Evolutionary conservation across 2,797 vertebrate genomes (phyloP), one percentile per base, ranked within the genome.

Genomic region (Cyclura pinguis): DNA sequence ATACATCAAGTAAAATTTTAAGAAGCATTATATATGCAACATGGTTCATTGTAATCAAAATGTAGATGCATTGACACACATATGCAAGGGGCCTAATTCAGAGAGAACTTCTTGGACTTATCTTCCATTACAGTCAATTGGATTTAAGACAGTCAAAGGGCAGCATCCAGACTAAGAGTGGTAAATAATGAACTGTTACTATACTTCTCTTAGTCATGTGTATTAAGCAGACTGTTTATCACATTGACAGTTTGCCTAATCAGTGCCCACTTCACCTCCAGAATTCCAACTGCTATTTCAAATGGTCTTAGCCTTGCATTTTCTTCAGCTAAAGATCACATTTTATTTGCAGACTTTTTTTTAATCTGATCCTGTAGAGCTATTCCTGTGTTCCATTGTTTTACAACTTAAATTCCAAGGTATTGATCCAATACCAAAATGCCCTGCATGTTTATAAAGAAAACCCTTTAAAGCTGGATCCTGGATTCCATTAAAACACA

Each of bases 371-470:
- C 29, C 69, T 50, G 10, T 14, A 22, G 1, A 85, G 32, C 20
- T 4, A 87, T 64, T 90, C 85, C 55, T 76, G 6, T 47, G 3
- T 4, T 32, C 3, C 35, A 42, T 9, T 0, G 76, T 72, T 89
- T 87, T 42, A 32, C 84, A 29, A 18, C 35, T 47, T 90, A 88
- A 87, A 27, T 22, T 93, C 91, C 91, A 29, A 50, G 90, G 10
- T 67, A 93, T 87, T 94, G 91, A 96, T 91, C 77, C 85, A 92
- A 84, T 85, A 67, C 88, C 84, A 89, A 93, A 74, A 78, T 92
- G 80, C 52, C 0, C 0, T 67, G 73, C 20, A 89, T 29, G n/a
- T 69, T 74, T 92, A 88, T 94, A 90, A 1, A 87, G 38, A 80
- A 94, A 64, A 81, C 72, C 92, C 92, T 91, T 93, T 93, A 86